Evolutionary conservation across 2,888 invertebrate genomes (phyloP).

Genomic region (Stenodera caucasica): DNA sequence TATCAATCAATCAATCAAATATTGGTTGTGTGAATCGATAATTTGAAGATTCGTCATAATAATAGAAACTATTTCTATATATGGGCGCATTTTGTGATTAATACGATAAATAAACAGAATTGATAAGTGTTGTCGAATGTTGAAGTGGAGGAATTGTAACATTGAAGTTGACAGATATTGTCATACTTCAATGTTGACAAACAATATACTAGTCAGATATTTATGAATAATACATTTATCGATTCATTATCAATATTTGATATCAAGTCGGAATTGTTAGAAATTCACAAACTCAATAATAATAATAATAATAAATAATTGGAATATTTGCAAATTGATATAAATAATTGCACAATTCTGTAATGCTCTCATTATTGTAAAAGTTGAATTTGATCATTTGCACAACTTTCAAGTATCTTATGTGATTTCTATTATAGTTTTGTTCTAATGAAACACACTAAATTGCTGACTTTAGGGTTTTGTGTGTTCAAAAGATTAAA

Average conservation of each 20-base stretch:
- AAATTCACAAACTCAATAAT: neutral
- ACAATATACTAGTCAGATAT: neutral
- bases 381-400: neutral
- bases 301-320: too few relatives aligned
- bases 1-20: neutral
- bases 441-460: neutral
- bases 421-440: neutral
- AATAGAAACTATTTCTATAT: neutral
- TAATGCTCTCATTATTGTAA: constrained; percentile 3
- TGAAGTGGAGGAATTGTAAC: neutral
- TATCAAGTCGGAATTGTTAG: neutral
- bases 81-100: neutral
- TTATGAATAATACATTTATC: neutral
- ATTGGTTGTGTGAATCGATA: neutral
- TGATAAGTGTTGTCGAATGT: neutral
- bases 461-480: too few relatives aligned
- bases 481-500: neutral
- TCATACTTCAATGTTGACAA: neutral
- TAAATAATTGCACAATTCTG: neutral
- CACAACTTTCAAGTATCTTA: neutral
- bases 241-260: neutral
- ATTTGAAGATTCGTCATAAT: neutral
- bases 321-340: neutral
- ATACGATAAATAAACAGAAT: constrained; percentile 1
- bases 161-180: neutral